Evolutionary conservation across 2,888 invertebrate genomes (phyloP).

Genomic region (Perizoma affinitatum): DNA sequence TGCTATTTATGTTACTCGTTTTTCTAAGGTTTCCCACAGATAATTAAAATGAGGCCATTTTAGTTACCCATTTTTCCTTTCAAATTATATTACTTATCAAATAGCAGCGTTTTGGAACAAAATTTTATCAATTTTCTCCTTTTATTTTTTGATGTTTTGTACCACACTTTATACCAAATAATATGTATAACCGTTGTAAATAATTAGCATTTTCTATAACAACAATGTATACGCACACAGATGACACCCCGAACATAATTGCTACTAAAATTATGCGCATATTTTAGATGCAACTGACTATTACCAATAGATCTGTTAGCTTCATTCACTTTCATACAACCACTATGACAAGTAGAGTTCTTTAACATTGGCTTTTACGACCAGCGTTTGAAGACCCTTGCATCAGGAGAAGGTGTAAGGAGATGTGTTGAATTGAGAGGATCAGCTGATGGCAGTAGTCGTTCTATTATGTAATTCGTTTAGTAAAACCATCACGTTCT

Average conservation of each 20-base stretch:
- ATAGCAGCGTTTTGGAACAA: too few species aligned
- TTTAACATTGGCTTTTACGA: neutral
- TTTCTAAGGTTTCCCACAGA: too few species aligned
- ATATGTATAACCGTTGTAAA: too few species aligned
- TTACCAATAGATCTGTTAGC: slow-evolving; percentile 30
- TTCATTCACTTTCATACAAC: slow-evolving; percentile 29
- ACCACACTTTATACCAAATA: too few species aligned
- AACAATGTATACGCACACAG: slow-evolving; percentile 10
- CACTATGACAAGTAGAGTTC: slow-evolving; percentile 24
- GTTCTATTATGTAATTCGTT: slow-evolving; percentile 43
- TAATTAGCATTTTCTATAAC: too few species aligned
- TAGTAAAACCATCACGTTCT: slow-evolving; percentile 46
- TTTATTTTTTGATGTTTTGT: too few species aligned
- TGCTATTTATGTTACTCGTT: too few species aligned
- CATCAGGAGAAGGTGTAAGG: slow-evolving; percentile 9
- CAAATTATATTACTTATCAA: too few species aligned
- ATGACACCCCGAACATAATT: slow-evolving; percentile 30
- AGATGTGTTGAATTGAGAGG: slow-evolving; percentile 9
- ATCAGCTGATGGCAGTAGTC: slow-evolving; percentile 24
- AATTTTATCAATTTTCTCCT: too few species aligned
- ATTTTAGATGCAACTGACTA: slow-evolving; percentile 38
- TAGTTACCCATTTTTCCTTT: too few species aligned
- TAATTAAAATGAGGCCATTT: too few species aligned
- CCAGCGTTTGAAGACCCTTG: slow-evolving; percentile 32
- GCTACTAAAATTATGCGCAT: slow-evolving; percentile 43